These are phyloP conservation scores for Mythimna vitellina DNA, from an alignment of 2,888 invertebrate genomes.

Conservation along the genomic window DNA sequence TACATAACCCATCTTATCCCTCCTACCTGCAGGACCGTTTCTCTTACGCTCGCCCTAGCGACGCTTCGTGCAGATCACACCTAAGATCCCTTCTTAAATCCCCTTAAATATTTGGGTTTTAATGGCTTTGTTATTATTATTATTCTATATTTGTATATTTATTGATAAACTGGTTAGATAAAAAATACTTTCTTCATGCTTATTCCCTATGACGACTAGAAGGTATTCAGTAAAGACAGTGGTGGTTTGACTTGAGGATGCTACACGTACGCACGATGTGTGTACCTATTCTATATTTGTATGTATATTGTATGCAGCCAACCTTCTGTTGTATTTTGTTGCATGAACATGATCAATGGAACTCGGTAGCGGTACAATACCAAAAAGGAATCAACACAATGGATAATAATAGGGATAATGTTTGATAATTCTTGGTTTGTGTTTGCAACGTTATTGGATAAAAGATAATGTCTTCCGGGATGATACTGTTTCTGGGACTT, in stretches of 20 bases:
- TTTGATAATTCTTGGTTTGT: conserved; percentile 47
- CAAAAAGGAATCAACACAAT: conserved; percentile 58
- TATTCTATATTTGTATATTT: too few species aligned
- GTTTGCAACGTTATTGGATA: conserved; percentile 25
- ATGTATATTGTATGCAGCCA: background rate
- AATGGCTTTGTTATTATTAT: too few species aligned
- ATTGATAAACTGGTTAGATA: too few species aligned
- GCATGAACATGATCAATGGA: conserved; percentile 46
- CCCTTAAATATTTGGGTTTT: too few species aligned
- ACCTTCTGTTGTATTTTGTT: conserved; percentile 6
- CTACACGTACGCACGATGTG: background rate
- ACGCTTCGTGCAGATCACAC: too few species aligned
- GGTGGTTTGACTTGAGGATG: background rate
- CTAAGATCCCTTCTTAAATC: too few species aligned
- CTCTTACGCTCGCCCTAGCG: too few species aligned
- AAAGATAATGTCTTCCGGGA: conserved; percentile 48
- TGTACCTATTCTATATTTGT: background rate
- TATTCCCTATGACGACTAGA: background rate
- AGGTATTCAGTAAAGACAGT: background rate
- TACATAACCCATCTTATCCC: too few species aligned
- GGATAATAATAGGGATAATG: conserved; percentile 44
- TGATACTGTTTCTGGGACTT: conserved; percentile 10
- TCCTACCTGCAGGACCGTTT: too few species aligned
- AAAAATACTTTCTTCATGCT: too few species aligned
- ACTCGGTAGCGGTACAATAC: conserved; percentile 25